Evolutionary conservation across 2,113 vertebrate genomes (phyloP).

Genomic region (Mesocricetus auratus): DNA sequence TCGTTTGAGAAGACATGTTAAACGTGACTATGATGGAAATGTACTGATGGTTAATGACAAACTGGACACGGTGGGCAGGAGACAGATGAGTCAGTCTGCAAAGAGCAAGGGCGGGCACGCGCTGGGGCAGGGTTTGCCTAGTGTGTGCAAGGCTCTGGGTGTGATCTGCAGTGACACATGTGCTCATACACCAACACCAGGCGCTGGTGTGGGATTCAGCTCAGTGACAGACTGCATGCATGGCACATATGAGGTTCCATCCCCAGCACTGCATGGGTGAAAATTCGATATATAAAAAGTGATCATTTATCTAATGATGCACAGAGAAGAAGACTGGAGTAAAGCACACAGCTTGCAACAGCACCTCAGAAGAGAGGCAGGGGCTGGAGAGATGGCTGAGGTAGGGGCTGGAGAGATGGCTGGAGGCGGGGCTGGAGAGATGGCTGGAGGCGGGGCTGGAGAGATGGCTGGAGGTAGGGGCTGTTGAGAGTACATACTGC

Average conservation of each 20-base stretch:
- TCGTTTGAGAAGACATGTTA: not conserved
- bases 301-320: not conserved
- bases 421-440: not conserved
- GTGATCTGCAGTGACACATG: not conserved
- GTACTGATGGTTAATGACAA: not conserved
- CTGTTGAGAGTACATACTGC: not conserved
- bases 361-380: not conserved
- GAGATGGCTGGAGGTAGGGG: not conserved
- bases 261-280: too few species aligned
- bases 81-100: not conserved
- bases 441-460: not conserved
- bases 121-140: not conserved
- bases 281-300: not conserved
- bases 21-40: not conserved
- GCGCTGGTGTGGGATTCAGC: not conserved
- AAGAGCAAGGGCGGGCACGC: too few species aligned
- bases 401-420: not conserved
- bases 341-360: not conserved
- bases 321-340: not conserved
- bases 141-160: not conserved
- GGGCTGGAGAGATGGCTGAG: not conserved
- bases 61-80: not conserved
- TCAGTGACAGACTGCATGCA: not conserved
- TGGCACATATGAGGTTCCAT: too few species aligned
- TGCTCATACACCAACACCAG: not conserved